Evolutionary conservation across 2,888 invertebrate genomes (phyloP), one percentile per base, ranked within the genome.

Genomic region (Paralinhomoeus sp.): DNA sequence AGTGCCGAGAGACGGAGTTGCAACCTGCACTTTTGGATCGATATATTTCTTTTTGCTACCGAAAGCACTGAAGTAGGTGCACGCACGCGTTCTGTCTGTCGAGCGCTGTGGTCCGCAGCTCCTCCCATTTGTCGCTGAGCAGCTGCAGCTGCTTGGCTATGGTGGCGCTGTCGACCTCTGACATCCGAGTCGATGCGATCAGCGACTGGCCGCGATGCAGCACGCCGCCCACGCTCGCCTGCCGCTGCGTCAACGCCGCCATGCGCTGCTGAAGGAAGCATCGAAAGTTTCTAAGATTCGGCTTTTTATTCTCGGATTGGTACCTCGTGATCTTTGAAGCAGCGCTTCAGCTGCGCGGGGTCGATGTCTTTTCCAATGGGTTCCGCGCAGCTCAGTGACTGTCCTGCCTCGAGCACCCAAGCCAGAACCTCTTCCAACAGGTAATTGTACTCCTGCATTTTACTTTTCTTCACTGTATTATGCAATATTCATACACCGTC

Each of bases 361-460:
- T 80, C 71, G 46, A 68, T 66, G 20, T 51, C 56, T 3, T 48
- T 46, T 34, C 44, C 41, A 22, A 51, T 48, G 18, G 48, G 35
- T 17, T 43, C 46, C 2, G 59, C 48, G 31, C 34, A 17, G 17
- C 39, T 42, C 38, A 85, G 68, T 43, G 76, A 73, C 63, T 85
- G 83, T 66, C 85, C 84, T 17, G 84, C 84, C 58, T 79, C 81
- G 45, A 85, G 70, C 47, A 87, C 69, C 75, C 85, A 78, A 0
- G 80, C 77, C 37, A 87, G 70, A 45, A 83, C 82, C 58, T 80
- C 80, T 65, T 85, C 84, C 52, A 85, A 69, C n/a, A 79, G 77
- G 15, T 75, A 73, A 61, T 81, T 80, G 67, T 82, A 85, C 18
- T 43, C 42, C 48, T 48, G 34, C 3, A 45, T 12, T n/a, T n/a